These are phyloP conservation scores for Capitella teleta DNA, from an alignment of 1,140 invertebrate species.

Conservation along the genomic window DNA sequence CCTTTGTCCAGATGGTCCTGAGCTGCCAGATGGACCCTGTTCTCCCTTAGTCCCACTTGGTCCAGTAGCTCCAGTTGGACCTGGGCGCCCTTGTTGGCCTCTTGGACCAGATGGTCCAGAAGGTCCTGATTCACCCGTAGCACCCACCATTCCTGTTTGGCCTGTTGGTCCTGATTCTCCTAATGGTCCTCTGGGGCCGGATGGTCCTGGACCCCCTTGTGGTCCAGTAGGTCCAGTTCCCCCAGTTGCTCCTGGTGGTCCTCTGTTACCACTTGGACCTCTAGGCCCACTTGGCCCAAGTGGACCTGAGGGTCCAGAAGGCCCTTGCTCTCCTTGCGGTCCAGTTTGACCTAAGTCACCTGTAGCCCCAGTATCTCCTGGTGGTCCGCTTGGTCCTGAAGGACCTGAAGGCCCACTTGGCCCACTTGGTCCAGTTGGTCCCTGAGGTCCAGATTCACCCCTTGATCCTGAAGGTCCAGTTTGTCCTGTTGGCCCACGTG, in stretches of 20 bases:
- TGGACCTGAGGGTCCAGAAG: slow-evolving; percentile 1
- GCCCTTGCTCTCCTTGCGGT: slow-evolving; percentile 12
- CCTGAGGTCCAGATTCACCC: slow-evolving; percentile 21
- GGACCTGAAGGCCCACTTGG: slow-evolving; percentile 41
- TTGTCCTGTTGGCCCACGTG: neutral
- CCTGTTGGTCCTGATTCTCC: slow-evolving; percentile 12
- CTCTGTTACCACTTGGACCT: neutral
- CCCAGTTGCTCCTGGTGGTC: slow-evolving; percentile 6
- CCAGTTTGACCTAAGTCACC: slow-evolving; percentile 47
- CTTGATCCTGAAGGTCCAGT: slow-evolving; percentile 4
- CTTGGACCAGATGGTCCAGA: slow-evolving; percentile 2
- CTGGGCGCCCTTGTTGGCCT: slow-evolving; percentile 1
- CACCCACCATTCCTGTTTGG: slow-evolving; percentile 10
- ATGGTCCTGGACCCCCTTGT: no score
- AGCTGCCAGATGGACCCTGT: no score
- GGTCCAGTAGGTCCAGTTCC: no score
- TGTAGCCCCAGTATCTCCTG: slow-evolving; percentile 45
- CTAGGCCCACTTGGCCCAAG: neutral
- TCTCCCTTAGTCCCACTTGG: neutral
- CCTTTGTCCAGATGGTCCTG: neutral
- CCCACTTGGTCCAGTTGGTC: slow-evolving; percentile 26
- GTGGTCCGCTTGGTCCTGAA: slow-evolving; percentile 38
- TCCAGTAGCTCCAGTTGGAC: neutral
- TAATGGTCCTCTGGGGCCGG: no score
- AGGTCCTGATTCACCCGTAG: slow-evolving; percentile 14